A percentile compares a stretch with the other conserved stretches of the same genome.
Evolutionary conservation across 2,888 invertebrate species (phyloP).

Genomic region (Pinctada fucata): DNA sequence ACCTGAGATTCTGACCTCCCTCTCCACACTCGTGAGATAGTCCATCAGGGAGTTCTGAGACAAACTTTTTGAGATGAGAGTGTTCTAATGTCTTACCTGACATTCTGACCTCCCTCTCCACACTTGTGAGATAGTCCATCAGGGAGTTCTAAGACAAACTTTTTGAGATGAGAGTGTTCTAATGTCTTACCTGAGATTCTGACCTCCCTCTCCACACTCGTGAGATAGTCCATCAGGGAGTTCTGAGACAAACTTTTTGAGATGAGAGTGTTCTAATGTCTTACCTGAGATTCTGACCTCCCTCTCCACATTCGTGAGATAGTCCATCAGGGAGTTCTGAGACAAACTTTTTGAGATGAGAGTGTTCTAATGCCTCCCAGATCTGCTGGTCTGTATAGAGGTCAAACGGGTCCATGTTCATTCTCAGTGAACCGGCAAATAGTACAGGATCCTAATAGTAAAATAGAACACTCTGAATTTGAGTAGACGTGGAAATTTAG

Average conservation of each 20-base stretch:
- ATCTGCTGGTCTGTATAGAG: slow-evolving; percentile 87
- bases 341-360: slow-evolving; percentile 91
- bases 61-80: slow-evolving; percentile 91
- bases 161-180: slow-evolving; percentile 91
- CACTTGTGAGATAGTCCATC: slow-evolving; percentile 90
- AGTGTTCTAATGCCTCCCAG: slow-evolving; percentile 92
- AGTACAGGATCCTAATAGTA: slow-evolving; percentile 89
- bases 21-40: slow-evolving; percentile 91
- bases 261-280: slow-evolving; percentile 81
- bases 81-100: slow-evolving; percentile 84
- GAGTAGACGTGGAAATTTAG: too few relatives aligned
- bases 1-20: slow-evolving; percentile 89
- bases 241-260: slow-evolving; percentile 88
- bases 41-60: slow-evolving; percentile 86
- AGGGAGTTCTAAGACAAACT: slow-evolving; percentile 86
- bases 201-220: slow-evolving; percentile 92
- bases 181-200: slow-evolving; percentile 84
- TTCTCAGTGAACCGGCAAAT: slow-evolving; percentile 93
- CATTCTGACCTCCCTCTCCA: slow-evolving; percentile 94
- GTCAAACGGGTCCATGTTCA: slow-evolving; percentile 95
- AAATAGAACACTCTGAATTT: too few relatives aligned
- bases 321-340: slow-evolving; percentile 86
- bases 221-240: slow-evolving; percentile 87
- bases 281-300: slow-evolving; percentile 87
- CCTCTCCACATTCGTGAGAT: slow-evolving; percentile 90